A percentile compares a stretch with the other conserved stretches of the same genome.
Conservation (phyloP, 2,797 vertebrate genomes). For the Premnoplex brunnescens region DNA sequence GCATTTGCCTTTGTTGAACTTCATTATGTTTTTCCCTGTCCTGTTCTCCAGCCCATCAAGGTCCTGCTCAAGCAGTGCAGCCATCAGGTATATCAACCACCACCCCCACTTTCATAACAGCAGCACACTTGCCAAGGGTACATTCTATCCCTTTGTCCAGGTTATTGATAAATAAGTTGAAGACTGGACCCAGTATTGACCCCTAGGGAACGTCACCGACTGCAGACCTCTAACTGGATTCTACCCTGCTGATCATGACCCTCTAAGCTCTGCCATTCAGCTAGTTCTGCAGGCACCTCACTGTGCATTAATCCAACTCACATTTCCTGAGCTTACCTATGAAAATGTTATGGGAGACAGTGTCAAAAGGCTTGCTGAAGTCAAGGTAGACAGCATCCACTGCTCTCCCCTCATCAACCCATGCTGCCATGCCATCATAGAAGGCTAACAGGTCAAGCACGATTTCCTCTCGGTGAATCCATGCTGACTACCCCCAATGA, state of each 20-base stretch:
- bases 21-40: not conserved
- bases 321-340: not conserved
- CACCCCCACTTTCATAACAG: not conserved
- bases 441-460: not conserved
- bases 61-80: not conserved
- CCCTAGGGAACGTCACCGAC: not conserved
- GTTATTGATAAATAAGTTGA: not conserved
- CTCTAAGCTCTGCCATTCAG: not conserved
- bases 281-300: not conserved
- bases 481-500: not conserved
- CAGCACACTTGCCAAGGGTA: not conserved
- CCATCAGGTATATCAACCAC: not conserved
- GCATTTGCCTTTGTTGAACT: not conserved
- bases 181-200: not conserved
- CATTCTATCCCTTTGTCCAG: not conserved
- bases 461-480: not conserved
- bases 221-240: not conserved
- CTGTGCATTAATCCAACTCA: not conserved
- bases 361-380: not conserved
- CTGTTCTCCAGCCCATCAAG: not conserved
- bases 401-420: not conserved
- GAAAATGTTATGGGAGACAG: not conserved
- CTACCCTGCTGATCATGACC: not conserved
- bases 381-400: not conserved
- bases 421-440: not conserved